These are phyloP conservation scores for Boleophthalmus pectinirostris DNA, from an alignment of 2,113 vertebrate genomes.

Conservation along the genomic window DNA sequence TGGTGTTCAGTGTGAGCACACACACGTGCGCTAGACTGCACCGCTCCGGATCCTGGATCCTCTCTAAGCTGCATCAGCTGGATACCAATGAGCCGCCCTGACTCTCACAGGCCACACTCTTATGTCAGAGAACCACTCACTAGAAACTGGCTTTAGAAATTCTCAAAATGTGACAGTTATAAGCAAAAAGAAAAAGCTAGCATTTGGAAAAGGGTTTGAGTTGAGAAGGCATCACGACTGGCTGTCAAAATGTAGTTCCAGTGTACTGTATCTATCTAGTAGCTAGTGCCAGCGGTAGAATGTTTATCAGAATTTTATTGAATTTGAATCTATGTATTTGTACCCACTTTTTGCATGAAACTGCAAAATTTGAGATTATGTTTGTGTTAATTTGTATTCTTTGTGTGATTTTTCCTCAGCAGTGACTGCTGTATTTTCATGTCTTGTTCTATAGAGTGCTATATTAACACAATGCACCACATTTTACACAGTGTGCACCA, in stretches of 20 bases:
- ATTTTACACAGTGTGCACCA: conserved; percentile 20
- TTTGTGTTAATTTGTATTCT: background rate
- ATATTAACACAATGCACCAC: background rate
- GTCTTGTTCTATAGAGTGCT: background rate
- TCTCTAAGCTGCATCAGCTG: conserved; percentile 13
- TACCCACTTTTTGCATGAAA: too few relatives aligned
- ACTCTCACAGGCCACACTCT: conserved; percentile 5
- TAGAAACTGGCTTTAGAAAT: conserved; percentile 2
- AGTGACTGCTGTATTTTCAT: background rate
- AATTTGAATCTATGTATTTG: too few relatives aligned
- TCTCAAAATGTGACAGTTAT: conserved; percentile 12
- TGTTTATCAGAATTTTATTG: background rate
- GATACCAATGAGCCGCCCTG: conserved; percentile 5
- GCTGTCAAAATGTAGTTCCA: conserved; percentile 3
- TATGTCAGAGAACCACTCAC: conserved; percentile 2
- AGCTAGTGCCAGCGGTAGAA: background rate
- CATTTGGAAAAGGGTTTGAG: background rate
- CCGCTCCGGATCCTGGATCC: background rate
- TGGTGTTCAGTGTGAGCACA: conserved; percentile 8
- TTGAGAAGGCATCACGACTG: background rate
- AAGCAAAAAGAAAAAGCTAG: background rate
- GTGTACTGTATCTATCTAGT: conserved; percentile 10
- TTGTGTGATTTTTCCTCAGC: background rate
- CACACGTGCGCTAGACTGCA: background rate
- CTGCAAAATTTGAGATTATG: too few relatives aligned